A percentile compares a stretch with the other conserved stretches of the same genome.
Conservation (phyloP, 2,888 invertebrate species). For the Dinocampus coccinellae region DNA sequence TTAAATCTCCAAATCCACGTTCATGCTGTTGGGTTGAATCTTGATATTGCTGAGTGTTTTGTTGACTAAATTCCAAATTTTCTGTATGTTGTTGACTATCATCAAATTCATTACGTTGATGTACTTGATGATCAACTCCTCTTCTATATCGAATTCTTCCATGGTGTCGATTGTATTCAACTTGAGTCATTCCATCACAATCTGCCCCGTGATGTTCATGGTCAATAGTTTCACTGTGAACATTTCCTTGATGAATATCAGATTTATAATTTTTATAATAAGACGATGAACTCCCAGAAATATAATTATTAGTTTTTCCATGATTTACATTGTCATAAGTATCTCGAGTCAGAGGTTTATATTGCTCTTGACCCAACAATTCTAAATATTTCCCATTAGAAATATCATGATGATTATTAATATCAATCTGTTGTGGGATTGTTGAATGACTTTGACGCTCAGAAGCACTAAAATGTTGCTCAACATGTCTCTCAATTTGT, state of each 20-base stretch:
- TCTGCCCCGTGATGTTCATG: constrained; percentile 31
- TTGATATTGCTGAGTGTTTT: too few species aligned
- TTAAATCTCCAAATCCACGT: constrained; percentile 27
- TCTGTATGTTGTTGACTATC: constrained; percentile 42
- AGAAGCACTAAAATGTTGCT: constrained; percentile 50
- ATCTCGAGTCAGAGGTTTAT: background rate
- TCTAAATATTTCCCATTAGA: constrained; percentile 26
- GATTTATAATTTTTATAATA: constrained; percentile 2
- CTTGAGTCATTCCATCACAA: constrained; percentile 3
- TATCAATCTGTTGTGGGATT: constrained; percentile 25
- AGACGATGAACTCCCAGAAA: constrained; percentile 15
- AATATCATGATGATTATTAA: constrained; percentile 5
- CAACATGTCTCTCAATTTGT: constrained; percentile 39
- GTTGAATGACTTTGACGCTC: constrained; percentile 39
- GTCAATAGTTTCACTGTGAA: constrained; percentile 38
- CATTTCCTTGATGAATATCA: constrained; percentile 28
- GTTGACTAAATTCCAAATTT: constrained; percentile 34
- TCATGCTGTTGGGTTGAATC: constrained; percentile 47
- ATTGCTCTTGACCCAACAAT: constrained; percentile 13
- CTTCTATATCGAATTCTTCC: constrained; percentile 49
- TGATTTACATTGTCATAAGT: background rate
- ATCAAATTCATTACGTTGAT: constrained; percentile 27
- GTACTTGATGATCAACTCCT: constrained; percentile 46
- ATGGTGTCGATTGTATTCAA: constrained; percentile 3
- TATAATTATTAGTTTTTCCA: background rate